phyloP scores from a whole-genome alignment of 2,797 vertebrate genomes.

The Gymnothorax reevesii region DNA sequence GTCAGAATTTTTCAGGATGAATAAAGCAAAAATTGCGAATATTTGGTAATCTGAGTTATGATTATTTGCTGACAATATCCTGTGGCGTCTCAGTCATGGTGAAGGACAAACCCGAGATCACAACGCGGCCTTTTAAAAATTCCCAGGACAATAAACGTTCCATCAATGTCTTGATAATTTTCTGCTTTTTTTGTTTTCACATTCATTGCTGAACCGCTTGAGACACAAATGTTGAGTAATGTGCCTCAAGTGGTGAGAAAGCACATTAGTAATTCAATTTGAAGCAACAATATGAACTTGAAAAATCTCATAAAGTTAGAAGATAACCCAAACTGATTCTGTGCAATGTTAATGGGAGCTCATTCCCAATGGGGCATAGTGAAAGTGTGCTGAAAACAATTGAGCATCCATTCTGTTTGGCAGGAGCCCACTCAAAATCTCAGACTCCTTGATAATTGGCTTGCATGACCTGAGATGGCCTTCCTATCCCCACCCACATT shows the following conservation, averaged over 20 bases:
- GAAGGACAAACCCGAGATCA: background rate
- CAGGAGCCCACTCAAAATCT: background rate
- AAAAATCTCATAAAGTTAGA: background rate
- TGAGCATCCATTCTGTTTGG: background rate
- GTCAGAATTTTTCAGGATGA: background rate
- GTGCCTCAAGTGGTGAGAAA: background rate
- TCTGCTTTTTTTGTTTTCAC: background rate
- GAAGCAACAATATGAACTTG: background rate
- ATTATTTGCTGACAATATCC: background rate
- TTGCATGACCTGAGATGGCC: background rate
- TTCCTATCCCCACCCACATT: background rate
- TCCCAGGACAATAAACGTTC: background rate
- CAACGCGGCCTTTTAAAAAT: background rate
- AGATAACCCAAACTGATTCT: background rate
- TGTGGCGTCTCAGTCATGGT: background rate
- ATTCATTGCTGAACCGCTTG: background rate
- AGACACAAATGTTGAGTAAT: background rate
- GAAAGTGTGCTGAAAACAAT: background rate
- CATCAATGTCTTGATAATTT: background rate
- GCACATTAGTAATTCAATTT: conserved; percentile 7
- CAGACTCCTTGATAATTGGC: background rate
- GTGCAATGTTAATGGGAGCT: conserved; percentile 1
- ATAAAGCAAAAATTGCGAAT: background rate
- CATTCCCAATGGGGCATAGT: background rate
- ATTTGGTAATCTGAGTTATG: background rate